Percentiles rank a stretch among this genome's conserved stretches.
Evolutionary conservation across 2,113 vertebrate genomes (phyloP).

Genomic region (Origma solitaria): DNA sequence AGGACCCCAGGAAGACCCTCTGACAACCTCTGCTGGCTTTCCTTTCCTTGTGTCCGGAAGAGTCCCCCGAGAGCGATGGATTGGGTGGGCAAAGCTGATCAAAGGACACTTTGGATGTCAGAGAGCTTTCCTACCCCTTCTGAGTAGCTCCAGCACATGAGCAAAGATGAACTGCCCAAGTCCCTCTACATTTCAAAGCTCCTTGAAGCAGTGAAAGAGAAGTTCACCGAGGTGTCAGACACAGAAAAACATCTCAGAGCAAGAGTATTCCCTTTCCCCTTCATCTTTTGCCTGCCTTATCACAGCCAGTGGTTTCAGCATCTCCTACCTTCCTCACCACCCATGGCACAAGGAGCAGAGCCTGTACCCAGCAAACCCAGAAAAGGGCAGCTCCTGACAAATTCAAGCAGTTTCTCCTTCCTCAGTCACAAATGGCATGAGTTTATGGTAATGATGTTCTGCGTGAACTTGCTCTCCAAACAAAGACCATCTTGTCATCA

Average conservation of each 20-base stretch:
- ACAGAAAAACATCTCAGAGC: neutral
- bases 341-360: neutral
- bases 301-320: neutral
- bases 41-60: neutral
- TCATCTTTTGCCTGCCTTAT: neutral
- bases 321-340: neutral
- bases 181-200: neutral
- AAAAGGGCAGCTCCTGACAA: neutral
- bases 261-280: neutral
- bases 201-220: neutral
- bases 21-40: neutral
- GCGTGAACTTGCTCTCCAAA: slow-evolving; percentile 38
- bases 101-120: neutral
- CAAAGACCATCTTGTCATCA: slow-evolving; percentile 64
- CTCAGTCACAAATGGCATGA: neutral
- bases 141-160: neutral
- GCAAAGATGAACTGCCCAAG: neutral
- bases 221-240: neutral
- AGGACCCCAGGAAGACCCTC: neutral
- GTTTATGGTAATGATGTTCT: slow-evolving; percentile 40
- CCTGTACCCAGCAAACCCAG: neutral
- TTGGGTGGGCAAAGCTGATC: neutral
- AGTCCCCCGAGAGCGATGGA: neutral
- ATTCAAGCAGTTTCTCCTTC: neutral
- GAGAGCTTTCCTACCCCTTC: neutral